A percentile compares a stretch with the other conserved stretches of the same genome.
phyloP scores from a whole-genome alignment of 2,113 vertebrate genomes.

The Semnopithecus entellus region DNA sequence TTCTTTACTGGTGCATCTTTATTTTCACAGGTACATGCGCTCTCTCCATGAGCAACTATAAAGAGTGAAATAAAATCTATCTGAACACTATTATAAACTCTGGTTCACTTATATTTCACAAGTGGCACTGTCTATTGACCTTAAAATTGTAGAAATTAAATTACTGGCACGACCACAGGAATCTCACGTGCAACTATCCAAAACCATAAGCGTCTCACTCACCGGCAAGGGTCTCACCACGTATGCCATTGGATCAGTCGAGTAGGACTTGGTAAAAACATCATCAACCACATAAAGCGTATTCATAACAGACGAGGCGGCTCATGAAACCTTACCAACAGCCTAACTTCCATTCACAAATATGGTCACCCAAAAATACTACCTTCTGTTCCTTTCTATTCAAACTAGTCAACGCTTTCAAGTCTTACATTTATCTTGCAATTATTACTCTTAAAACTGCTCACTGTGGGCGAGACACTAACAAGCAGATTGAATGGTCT shows the following conservation, averaged over 20 bases:
- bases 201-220: not conserved
- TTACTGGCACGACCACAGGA: conserved; percentile 22
- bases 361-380: not conserved
- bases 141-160: conserved; percentile 65
- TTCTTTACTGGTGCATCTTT: not conserved
- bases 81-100: conserved; percentile 32
- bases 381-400: not conserved
- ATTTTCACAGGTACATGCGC: conserved; percentile 25
- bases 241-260: not conserved
- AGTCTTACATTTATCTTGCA: not conserved
- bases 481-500: not conserved
- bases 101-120: conserved; percentile 38
- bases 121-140: conserved; percentile 3
- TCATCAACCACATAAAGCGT: not conserved
- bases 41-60: not conserved
- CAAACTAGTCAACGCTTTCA: conserved; percentile 1
- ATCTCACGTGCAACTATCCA: conserved; percentile 29
- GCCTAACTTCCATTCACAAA: not conserved
- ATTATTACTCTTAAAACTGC: not conserved
- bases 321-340: not conserved
- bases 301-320: not conserved
- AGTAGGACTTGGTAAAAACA: not conserved
- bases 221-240: not conserved
- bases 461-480: not conserved
- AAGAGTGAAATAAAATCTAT: conserved; percentile 21